A percentile compares a stretch with the other conserved stretches of the same genome.
Conservation (phyloP, 2,113 vertebrate species). For the cattle (Bos taurus) region DNA sequence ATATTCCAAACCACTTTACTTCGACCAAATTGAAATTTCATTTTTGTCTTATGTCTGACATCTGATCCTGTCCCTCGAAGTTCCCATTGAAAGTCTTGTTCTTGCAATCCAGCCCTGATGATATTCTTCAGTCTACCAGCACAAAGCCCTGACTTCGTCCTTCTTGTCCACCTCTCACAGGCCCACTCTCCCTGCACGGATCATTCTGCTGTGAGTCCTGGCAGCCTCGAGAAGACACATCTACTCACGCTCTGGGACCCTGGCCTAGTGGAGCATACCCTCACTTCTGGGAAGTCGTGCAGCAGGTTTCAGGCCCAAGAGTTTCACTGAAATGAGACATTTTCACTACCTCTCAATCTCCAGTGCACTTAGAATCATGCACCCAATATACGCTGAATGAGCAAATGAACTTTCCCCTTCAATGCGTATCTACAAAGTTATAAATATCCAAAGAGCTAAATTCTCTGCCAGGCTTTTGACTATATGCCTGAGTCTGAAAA, state of each 20-base stretch:
- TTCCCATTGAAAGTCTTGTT: not conserved
- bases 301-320: not conserved
- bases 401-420: not conserved
- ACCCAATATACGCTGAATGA: not conserved
- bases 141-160: not conserved
- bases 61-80: not conserved
- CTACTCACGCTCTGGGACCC: not conserved
- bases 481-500: not conserved
- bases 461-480: not conserved
- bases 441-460: not conserved
- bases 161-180: not conserved
- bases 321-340: not conserved
- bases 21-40: not conserved
- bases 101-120: too few species aligned
- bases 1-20: not conserved
- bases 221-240: not conserved
- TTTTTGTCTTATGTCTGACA: not conserved
- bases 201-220: not conserved
- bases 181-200: rapidly evolving
- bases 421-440: not conserved
- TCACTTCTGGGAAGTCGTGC: too few species aligned
- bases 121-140: too few species aligned
- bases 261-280: not conserved
- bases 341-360: not conserved
- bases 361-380: not conserved